Base-by-base conservation (phyloP, 37 sponge, comb jelly and placozoan species). In the Ephydatia muelleri region DNA sequence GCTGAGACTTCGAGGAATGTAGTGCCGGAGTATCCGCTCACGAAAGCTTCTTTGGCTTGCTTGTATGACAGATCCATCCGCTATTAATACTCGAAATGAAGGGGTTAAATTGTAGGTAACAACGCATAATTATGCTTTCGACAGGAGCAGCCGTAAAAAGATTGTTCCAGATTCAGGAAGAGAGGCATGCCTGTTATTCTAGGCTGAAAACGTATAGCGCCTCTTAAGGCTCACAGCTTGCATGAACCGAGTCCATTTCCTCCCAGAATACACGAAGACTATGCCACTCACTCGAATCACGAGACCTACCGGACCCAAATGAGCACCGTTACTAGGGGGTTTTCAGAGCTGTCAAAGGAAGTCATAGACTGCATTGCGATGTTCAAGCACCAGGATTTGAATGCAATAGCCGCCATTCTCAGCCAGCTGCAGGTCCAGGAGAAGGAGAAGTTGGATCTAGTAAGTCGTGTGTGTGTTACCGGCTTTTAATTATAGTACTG, bases 1-100 rank as follows among this genome's bases (percentile, higher is more conserved):
- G 80, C 26, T 70, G 80, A 75, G 26, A 95, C 75, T 79, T 95
- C 95, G 21, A 77, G 48, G 28, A 92, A 30, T 26, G 70, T 82
- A 1, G 95, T 92, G 21, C 95, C 95, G 25, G 70, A 39, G 23
- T 70, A 75, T 9, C 90, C 90, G 6, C 83, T 70, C 12, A 95
- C 95, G 49, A 95, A 95, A 19, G 79, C 85, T 40, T 88, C 93
- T 76, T 95, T 92, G 34, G 77, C 67, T 39, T 38, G 27, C 70
- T 84, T 89, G 73, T 78, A 76, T 8, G 37, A 37, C 43, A 81
- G 35, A 76, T 76, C 77, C 77, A 35, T 72, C 11, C 1, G 14
- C 16, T 35, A 31, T 9, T 28, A 32, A 3, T 32, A 28, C 71
- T 31, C 9, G 5, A 28, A 28, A 32, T 32, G 8, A 32, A 70